Evolutionary conservation across 2,797 vertebrate species (phyloP).

Genomic region (Macropodus opercularis): DNA sequence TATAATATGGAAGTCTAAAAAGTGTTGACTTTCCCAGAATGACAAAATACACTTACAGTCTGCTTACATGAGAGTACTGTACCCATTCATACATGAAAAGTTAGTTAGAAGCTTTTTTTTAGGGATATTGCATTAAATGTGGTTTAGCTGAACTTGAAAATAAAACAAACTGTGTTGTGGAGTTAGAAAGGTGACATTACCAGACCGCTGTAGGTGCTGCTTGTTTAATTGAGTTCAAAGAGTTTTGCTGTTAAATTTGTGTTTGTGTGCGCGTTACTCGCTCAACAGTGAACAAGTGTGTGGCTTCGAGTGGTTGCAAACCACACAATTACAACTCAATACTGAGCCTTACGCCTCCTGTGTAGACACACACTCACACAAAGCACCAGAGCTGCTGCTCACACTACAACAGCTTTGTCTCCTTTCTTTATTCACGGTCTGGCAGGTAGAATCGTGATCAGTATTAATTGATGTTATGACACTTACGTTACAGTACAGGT

Average conservation of each 20-base stretch:
- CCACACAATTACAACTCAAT: background rate
- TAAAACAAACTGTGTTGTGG: background rate
- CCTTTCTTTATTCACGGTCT: constrained; percentile 22
- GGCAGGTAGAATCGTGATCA: constrained; percentile 2
- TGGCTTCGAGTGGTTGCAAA: background rate
- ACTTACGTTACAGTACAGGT: constrained; percentile 21
- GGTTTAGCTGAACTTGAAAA: background rate
- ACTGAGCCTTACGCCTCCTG: background rate
- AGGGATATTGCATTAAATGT: too few species aligned
- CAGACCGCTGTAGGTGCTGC: background rate
- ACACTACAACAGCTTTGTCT: background rate
- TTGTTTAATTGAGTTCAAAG: background rate
- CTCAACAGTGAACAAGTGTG: too few species aligned
- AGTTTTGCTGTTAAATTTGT: too few species aligned
- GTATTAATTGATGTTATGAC: background rate
- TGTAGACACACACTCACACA: background rate
- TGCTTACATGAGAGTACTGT: too few species aligned
- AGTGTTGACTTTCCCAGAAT: too few species aligned
- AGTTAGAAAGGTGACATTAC: background rate
- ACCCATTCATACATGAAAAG: too few species aligned
- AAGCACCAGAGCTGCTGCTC: background rate
- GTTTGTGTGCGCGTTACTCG: too few species aligned
- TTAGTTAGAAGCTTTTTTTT: too few species aligned
- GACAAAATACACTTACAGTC: too few species aligned
- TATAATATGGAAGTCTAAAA: too few species aligned